A percentile compares a stretch with the other conserved stretches of the same genome.
Conservation (phyloP, 2,888 invertebrate species). For the Thymelicus sylvestris region DNA sequence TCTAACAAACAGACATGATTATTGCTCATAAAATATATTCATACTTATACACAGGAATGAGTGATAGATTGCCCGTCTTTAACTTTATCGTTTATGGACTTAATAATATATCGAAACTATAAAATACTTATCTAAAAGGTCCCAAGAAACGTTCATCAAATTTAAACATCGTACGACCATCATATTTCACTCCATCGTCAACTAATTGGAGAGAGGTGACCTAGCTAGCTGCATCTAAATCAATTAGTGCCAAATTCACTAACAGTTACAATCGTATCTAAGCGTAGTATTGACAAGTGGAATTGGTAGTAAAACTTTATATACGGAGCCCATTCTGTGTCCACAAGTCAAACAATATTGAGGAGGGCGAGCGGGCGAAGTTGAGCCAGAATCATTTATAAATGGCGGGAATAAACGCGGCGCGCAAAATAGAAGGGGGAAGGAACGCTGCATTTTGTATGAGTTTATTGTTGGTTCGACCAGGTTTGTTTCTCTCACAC, state of each 20-base stretch:
- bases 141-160: not conserved
- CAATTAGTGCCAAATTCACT: not conserved
- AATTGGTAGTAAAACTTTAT: conserved; percentile 13
- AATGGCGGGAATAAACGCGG: conserved; percentile 56
- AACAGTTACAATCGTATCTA: conserved; percentile 5
- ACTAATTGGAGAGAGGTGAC: not conserved
- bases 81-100: too few species aligned
- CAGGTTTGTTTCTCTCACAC: conserved; percentile 46
- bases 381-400: conserved; percentile 81
- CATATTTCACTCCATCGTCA: not conserved
- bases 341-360: conserved; percentile 75
- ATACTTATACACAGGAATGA: too few species aligned
- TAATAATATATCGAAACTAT: too few species aligned
- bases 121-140: not conserved
- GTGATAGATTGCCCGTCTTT: too few species aligned
- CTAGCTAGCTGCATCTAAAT: not conserved
- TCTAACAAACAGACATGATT: too few species aligned
- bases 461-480: conserved; percentile 65
- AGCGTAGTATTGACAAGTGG: conserved; percentile 4
- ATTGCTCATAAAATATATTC: too few species aligned
- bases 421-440: conserved; percentile 54
- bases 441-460: conserved; percentile 77
- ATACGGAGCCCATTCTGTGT: conserved; percentile 42
- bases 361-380: conserved; percentile 63
- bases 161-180: not conserved